Conservation (phyloP, 2,113 vertebrate genomes). For the Brachyistius frenatus region DNA sequence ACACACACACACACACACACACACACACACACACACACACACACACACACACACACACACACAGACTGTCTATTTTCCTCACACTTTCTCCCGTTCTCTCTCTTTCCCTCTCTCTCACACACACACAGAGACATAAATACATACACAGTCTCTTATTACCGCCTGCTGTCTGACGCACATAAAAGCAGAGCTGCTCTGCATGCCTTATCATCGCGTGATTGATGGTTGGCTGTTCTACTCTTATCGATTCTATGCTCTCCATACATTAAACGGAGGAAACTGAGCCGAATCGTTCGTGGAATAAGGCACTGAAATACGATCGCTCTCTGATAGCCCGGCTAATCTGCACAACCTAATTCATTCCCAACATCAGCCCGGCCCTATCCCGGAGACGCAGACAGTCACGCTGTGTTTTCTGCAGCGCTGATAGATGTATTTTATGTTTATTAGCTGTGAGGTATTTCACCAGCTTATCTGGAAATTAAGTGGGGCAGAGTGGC, state of each 20-base stretch:
- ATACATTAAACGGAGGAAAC: constrained; percentile 75
- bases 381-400: constrained; percentile 59
- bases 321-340: constrained; percentile 65
- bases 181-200: constrained; percentile 62
- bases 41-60: constrained; percentile 9
- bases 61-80: not conserved
- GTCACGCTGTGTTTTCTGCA: constrained; percentile 69
- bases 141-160: constrained; percentile 40
- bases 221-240: constrained; percentile 73
- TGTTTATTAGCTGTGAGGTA: constrained; percentile 75
- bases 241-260: constrained; percentile 78
- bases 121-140: constrained; percentile 52
- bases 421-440: constrained; percentile 73
- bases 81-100: too few relatives aligned
- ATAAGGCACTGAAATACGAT: constrained; percentile 74
- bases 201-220: constrained; percentile 71
- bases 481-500: constrained; percentile 59
- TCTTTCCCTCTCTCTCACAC: not conserved
- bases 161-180: constrained; percentile 54
- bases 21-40: too few relatives aligned
- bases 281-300: constrained; percentile 55
- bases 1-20: too few relatives aligned
- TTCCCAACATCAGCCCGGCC: constrained; percentile 35
- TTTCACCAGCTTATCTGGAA: constrained; percentile 72
- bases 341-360: constrained; percentile 75